Evolutionary conservation across 2,797 vertebrate species (phyloP), one percentile per base, ranked within the genome.

Genomic region (Anguilla pacifica): DNA sequence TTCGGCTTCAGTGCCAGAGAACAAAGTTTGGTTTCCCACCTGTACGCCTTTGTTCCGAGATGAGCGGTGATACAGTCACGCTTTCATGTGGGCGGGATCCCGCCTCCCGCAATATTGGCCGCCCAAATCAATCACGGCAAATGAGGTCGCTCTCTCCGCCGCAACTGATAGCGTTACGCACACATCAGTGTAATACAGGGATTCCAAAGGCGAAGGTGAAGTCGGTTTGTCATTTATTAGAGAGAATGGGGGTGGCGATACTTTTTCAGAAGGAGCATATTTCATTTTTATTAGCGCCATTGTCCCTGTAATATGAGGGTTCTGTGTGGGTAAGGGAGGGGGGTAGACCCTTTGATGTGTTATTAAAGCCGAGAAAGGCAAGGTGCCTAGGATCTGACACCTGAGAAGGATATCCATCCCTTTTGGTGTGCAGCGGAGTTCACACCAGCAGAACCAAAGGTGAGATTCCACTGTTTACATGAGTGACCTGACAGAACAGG

Each of bases 391-490:
- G 96, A 98, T 86, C 94, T 99, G 91, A 97, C 97, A 22, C 89
- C 93, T 81, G 95, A 97, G 90, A 98, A 95, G 93, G 97, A 97
- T 88, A 97, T 98, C 94, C 95, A 98, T 94, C 94, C 97, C 91
- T 96, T 99, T 99, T 98, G 98, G 94, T 99, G 57, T 98, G 99
- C 79, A 97, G 98, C 94, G 96, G 99, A 92, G 94, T 99, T 95
- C 98, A 99, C 94, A 99, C 98, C 93, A 99, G 98, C 96, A 96
- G 98, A 96, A 98, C 98, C 90, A 99, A 99, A 98, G 99, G 99
- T 99, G 96, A 98, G 87, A 94, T n/a, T 28, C 84, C 53, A 22
- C n/a, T 81, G 39, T 35, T n/a, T 70, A 2, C 57, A 22, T 10
- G 1, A 82, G 6, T n/a, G 25, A 51, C 46, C 74, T 35, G 43